Percentiles rank a stretch among this genome's conserved stretches.
Evolutionary conservation across 2,888 invertebrate genomes (phyloP).

Genomic region (Microplitis manilae): DNA sequence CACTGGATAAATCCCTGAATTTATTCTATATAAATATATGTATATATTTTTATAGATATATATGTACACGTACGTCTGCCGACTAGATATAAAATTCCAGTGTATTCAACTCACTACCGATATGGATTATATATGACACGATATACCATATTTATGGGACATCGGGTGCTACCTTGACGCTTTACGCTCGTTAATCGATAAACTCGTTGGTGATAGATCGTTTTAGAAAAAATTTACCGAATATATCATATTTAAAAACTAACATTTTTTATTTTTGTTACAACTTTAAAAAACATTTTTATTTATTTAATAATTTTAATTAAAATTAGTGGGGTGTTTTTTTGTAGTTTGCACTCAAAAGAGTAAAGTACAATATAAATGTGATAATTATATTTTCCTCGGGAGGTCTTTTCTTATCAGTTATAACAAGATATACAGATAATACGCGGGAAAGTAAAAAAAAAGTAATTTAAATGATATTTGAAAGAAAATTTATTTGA

Average conservation of each 20-base stretch:
- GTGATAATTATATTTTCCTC: not conserved
- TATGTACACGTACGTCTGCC: not conserved
- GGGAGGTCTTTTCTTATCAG: too few species aligned
- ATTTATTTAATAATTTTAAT: not conserved
- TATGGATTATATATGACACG: constrained; percentile 56
- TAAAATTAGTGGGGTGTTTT: not conserved
- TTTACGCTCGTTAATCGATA: constrained; percentile 63
- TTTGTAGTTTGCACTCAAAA: too few species aligned
- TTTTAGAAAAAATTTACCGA: constrained; percentile 29
- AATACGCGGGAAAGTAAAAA: not conserved
- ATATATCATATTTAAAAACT: constrained; percentile 36
- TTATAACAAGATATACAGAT: not conserved
- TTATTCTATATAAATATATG: not conserved
- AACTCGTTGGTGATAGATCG: constrained; percentile 42
- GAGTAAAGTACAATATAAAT: not conserved
- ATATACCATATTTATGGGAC: constrained; percentile 60
- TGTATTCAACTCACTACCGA: constrained; percentile 57
- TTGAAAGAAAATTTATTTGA: not conserved
- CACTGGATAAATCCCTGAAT: constrained; percentile 52
- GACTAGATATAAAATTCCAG: constrained; percentile 64
- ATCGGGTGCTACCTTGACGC: constrained; percentile 49
- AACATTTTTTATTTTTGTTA: not conserved
- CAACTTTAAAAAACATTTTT: not conserved
- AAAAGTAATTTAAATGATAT: not conserved
- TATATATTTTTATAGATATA: not conserved